Evolutionary conservation across 2,888 invertebrate genomes (phyloP).

Genomic region (Dryomyza anilis): DNA sequence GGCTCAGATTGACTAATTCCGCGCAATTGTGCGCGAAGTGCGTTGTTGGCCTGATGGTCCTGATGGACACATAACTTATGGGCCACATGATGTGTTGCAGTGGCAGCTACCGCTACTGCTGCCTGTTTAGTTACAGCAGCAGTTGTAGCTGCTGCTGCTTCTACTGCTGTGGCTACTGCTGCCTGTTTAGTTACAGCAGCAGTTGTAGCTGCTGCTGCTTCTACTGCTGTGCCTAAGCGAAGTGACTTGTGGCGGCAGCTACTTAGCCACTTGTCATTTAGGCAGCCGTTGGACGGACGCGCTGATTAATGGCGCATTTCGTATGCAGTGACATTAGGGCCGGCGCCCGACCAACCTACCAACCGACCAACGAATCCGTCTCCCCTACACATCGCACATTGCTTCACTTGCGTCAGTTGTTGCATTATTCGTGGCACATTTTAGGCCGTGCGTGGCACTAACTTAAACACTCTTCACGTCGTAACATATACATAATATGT

Average conservation of each 20-base stretch:
- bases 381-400: not conserved
- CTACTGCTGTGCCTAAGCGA: not conserved
- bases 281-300: not conserved
- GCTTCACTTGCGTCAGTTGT: too few species aligned
- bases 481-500: too few species aligned
- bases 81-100: not conserved
- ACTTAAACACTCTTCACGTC: too few species aligned
- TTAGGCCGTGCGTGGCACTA: too few species aligned
- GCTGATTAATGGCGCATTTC: conserved; percentile 12
- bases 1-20: conserved; percentile 27
- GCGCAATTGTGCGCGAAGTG: conserved; percentile 8
- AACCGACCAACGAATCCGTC: not conserved
- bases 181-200: not conserved
- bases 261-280: not conserved
- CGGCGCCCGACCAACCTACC: not conserved
- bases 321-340: conserved; percentile 7
- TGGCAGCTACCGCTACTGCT: not conserved
- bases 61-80: not conserved
- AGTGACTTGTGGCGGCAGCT: not conserved
- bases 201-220: not conserved
- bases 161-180: not conserved
- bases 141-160: not conserved
- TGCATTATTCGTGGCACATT: too few species aligned
- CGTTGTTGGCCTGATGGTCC: not conserved
- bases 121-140: not conserved